Evolutionary conservation across 2,113 vertebrate genomes (phyloP).

Genomic region (Thomomys bottae): DNA sequence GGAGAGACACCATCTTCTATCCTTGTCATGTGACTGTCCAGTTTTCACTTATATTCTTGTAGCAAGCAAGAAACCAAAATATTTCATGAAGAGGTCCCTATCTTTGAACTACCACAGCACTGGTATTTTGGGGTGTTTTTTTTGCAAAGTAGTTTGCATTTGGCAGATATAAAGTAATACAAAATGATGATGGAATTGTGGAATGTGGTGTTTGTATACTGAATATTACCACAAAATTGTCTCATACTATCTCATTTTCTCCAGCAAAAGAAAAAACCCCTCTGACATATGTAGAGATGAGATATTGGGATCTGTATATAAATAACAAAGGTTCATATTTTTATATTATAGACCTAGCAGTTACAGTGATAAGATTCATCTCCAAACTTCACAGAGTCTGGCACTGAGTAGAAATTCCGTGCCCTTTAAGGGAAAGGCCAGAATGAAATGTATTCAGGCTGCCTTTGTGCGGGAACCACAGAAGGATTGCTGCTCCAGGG

Average conservation of each 20-base stretch:
- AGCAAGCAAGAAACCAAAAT: not conserved
- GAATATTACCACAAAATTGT: not conserved
- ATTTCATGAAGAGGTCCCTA: not conserved
- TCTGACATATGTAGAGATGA: not conserved
- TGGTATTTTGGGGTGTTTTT: not conserved
- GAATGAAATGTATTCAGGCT: not conserved
- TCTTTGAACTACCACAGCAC: not conserved
- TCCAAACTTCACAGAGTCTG: not conserved
- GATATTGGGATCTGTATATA: not conserved
- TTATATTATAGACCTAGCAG: not conserved
- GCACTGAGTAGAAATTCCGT: not conserved
- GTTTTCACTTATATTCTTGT: not conserved
- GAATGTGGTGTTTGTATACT: not conserved
- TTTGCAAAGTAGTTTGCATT: not conserved
- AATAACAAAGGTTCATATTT: not conserved
- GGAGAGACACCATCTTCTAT: not conserved
- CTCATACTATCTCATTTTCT: not conserved
- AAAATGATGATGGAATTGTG: not conserved
- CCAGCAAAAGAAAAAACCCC: not conserved
- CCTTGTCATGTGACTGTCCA: rapidly evolving
- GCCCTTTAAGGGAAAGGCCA: not conserved
- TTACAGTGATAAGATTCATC: not conserved
- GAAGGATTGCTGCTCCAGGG: not conserved
- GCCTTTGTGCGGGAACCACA: not conserved
- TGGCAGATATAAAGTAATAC: not conserved